Conservation (phyloP, 2,888 invertebrate genomes). For the Eupithecia vulgata region DNA sequence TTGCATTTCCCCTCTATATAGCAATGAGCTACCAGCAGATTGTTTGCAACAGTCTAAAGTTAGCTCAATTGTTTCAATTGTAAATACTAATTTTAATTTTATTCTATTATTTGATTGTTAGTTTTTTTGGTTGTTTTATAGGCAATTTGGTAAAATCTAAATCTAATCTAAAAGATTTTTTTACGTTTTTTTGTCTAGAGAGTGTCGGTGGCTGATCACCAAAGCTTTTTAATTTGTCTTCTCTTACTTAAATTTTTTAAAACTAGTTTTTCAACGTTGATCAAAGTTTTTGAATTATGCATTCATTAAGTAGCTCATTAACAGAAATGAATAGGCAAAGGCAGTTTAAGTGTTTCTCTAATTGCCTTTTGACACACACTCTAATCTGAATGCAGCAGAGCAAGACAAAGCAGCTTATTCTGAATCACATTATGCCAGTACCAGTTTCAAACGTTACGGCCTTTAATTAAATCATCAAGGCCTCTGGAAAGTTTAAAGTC, state of each 20-base stretch:
- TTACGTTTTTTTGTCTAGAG: too few relatives aligned
- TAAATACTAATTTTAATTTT: too few relatives aligned
- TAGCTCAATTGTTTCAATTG: too few relatives aligned
- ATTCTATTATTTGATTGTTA: too few relatives aligned
- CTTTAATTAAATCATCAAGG: background rate
- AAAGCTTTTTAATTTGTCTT: background rate
- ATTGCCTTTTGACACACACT: background rate
- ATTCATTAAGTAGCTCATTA: background rate
- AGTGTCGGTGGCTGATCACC: background rate
- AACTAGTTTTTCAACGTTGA: too few relatives aligned
- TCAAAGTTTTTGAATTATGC: background rate
- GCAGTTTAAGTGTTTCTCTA: background rate
- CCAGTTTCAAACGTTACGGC: background rate
- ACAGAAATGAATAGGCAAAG: background rate
- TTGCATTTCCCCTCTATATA: too few relatives aligned
- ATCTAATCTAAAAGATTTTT: too few relatives aligned
- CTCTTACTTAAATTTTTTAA: background rate
- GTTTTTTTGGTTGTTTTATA: too few relatives aligned
- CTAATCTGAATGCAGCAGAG: background rate
- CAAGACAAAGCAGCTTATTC: slow-evolving; percentile 1
- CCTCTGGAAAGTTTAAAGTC: background rate
- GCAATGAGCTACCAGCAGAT: too few relatives aligned
- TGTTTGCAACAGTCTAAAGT: too few relatives aligned
- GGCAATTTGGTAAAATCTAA: too few relatives aligned
- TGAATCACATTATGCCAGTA: background rate